Percentiles rank a stretch among this genome's conserved stretches.
Evolutionary conservation across 2,888 invertebrate species (phyloP).

Genomic region (Ophion costatus): DNA sequence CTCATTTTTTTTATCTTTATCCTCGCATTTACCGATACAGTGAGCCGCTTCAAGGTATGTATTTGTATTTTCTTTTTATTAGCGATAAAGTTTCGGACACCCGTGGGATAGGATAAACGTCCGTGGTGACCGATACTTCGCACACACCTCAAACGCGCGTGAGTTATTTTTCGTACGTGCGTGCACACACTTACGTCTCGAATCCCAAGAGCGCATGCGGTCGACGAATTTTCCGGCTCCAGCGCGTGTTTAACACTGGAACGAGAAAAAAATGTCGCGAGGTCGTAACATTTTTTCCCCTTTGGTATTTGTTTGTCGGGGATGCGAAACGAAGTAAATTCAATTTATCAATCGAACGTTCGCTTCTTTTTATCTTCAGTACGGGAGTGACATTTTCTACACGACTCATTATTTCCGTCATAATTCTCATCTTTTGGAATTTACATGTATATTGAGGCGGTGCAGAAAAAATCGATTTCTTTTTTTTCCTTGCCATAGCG

Average conservation of each 20-base stretch:
- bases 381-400: not conserved
- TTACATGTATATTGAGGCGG: too few relatives aligned
- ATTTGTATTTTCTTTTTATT: slow-evolving; percentile 44
- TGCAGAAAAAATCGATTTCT: too few relatives aligned
- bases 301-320: not conserved
- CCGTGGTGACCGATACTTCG: slow-evolving; percentile 38
- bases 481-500: too few relatives aligned
- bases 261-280: slow-evolving; percentile 16
- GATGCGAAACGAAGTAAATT: too few relatives aligned
- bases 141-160: not conserved
- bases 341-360: too few relatives aligned
- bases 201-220: not conserved
- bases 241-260: not conserved
- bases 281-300: slow-evolving; percentile 8
- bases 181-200: not conserved
- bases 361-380: not conserved
- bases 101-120: slow-evolving; percentile 55
- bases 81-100: slow-evolving; percentile 56
- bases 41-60: not conserved
- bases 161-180: not conserved
- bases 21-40: slow-evolving; percentile 31
- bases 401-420: too few relatives aligned
- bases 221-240: slow-evolving; percentile 3
- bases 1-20: not conserved
- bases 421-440: too few relatives aligned